Evolutionary conservation across 2,113 vertebrate genomes (phyloP).

Genomic region (Panthera leo): DNA sequence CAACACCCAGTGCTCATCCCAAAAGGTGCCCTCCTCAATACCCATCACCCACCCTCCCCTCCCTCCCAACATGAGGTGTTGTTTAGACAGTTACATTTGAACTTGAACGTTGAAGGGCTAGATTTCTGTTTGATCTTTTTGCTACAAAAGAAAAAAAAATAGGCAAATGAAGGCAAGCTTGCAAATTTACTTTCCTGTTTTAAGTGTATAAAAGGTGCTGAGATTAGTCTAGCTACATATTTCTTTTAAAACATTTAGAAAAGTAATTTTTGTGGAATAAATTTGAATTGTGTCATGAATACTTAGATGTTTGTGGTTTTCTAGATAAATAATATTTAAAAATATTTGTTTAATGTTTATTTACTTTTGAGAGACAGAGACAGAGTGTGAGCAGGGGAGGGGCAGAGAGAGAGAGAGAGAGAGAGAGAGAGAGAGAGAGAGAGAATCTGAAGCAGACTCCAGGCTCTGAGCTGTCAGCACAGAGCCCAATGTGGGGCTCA

Average conservation of each 20-base stretch:
- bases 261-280: neutral
- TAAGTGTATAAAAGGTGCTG: neutral
- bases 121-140: constrained; percentile 59
- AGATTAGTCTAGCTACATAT: neutral
- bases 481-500: too few species aligned
- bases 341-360: too few species aligned
- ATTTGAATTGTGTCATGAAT: neutral
- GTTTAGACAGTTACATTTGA: constrained; percentile 68
- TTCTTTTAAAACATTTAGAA: neutral
- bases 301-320: neutral
- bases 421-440: too few species aligned
- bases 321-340: neutral
- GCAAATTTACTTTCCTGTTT: neutral
- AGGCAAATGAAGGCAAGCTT: neutral
- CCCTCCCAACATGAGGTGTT: constrained; percentile 58
- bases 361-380: too few species aligned
- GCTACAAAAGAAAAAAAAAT: constrained; percentile 59
- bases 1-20: too few species aligned
- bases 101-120: constrained; percentile 45
- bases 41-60: too few species aligned
- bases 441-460: too few species aligned
- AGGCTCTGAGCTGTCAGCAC: too few species aligned
- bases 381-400: too few species aligned
- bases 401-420: too few species aligned
- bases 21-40: too few species aligned